Evolutionary conservation across 2,888 invertebrate genomes (phyloP), one percentile per base, ranked within the genome.

Genomic region (Hirtodrosophila duncani): DNA sequence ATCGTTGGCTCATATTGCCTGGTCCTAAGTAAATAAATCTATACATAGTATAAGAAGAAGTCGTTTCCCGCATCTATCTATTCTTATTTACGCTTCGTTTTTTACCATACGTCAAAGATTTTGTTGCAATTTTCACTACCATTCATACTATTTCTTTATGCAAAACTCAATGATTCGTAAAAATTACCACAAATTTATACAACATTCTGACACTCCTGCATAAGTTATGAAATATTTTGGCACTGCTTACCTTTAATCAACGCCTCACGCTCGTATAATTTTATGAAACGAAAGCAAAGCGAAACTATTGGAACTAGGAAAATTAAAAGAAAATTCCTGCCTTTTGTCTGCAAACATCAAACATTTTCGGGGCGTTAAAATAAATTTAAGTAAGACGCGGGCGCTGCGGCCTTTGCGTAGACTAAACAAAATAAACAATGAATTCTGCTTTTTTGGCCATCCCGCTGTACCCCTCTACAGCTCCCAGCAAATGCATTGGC

Each of bases 381-480:
- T 79, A 75, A 70, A 75, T 79, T 74, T 70, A 68, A 57, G 34
- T 55, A 48, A 23, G 3, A 16, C 6, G 52, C 67, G 46, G 37
- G 21, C 6, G 52, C 67, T 48, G 37, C 67, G 75, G 78, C 71
- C 78, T 72, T 75, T 72, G 75, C 53, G 72, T 79, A 74, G 75
- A 74, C 72, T 74, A 74, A 74, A 74, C 72, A 79, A 79, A 74
- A 74, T 74, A 74, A 74, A 79, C 72, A 74, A 48, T 60, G 48
- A 49, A 30, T 21, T 16, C 24, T 26, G 17, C 56, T 37, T 18
- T 23, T n/a, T 7, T 43, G 33, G 1, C 34, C 33, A 33, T 26
- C 33, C 17, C 41, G 11, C 42, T 45, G 44, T 31, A 27, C 27
- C 14, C 27, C 33, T 49, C 41, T 39, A 46, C 33, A 57, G 71